Evolutionary conservation across 2,797 vertebrate genomes (phyloP).

Genomic region (Acridotheres tristis): DNA sequence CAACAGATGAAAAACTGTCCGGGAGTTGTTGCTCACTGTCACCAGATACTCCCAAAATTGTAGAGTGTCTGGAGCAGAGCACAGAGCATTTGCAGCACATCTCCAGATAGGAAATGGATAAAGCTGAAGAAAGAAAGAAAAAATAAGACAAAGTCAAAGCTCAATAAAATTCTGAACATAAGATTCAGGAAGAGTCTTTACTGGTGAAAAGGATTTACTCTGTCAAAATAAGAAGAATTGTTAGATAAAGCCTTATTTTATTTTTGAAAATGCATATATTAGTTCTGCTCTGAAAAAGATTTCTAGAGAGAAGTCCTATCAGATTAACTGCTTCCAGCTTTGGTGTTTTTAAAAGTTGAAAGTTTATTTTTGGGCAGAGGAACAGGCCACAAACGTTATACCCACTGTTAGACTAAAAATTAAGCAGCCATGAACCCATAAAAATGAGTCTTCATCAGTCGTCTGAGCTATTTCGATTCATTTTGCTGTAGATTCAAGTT

Average conservation of each 20-base stretch:
- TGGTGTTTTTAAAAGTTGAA: neutral
- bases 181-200: neutral
- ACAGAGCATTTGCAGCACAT: neutral
- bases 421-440: neutral
- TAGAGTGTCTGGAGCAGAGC: accelerated
- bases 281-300: neutral
- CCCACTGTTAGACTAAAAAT: neutral
- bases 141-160: neutral
- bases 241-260: neutral
- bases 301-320: neutral
- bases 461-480: neutral
- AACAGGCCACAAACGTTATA: neutral
- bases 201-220: neutral
- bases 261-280: accelerated
- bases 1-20: neutral
- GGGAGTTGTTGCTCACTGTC: neutral
- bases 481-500: neutral
- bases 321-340: neutral
- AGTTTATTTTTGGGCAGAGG: neutral
- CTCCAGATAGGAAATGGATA: neutral
- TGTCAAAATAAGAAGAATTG: neutral
- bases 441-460: neutral
- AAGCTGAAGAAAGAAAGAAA: neutral
- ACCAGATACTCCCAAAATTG: neutral
- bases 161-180: neutral